phyloP scores from a whole-genome alignment of 2,888 invertebrate genomes.

The Tetropium fuscum region DNA sequence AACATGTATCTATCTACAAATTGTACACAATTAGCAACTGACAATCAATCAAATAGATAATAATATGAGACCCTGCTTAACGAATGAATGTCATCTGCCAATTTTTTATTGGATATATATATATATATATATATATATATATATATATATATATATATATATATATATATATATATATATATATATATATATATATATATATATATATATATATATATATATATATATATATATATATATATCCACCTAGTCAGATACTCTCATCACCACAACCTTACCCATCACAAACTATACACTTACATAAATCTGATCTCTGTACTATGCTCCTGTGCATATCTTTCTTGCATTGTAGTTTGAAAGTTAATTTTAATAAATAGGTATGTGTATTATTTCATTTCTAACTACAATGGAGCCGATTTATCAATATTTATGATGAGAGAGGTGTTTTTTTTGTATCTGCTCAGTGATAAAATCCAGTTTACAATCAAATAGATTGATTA shows the following conservation, averaged over 20 bases:
- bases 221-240: no score
- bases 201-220: no score
- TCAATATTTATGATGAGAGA: no score
- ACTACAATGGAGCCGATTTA: no score
- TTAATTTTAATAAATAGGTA: not conserved
- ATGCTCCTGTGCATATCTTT: no score
- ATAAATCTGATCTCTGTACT: no score
- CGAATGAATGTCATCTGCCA: slow-evolving; percentile 62
- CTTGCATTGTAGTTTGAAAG: no score
- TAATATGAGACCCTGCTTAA: slow-evolving; percentile 66
- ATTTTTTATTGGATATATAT: no score
- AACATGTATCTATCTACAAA: slow-evolving; percentile 59
- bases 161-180: no score
- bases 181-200: no score
- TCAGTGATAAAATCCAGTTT: slow-evolving; percentile 3
- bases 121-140: no score
- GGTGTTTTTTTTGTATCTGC: not conserved
- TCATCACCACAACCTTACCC: not conserved
- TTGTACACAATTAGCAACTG: slow-evolving; percentile 58
- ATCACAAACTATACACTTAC: not conserved
- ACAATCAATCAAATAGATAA: slow-evolving; percentile 64
- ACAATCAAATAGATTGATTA: slow-evolving; percentile 26
- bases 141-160: no score
- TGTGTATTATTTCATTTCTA: not conserved
- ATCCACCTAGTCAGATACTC: slow-evolving; percentile 3